phyloP scores from a whole-genome alignment of 2,888 invertebrate genomes.

The Apotomis turbidana region DNA sequence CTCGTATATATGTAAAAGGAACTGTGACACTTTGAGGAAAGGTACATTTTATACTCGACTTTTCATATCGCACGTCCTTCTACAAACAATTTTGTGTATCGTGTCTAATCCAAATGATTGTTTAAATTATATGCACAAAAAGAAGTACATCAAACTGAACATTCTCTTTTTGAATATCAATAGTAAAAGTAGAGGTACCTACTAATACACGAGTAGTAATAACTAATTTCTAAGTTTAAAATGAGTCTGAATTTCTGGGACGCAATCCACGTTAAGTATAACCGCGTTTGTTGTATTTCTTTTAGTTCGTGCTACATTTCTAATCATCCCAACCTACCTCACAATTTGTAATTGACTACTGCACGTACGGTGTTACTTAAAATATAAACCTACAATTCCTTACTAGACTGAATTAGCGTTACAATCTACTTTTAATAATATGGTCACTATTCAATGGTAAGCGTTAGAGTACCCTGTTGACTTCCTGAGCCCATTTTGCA shows the following conservation, averaged over 20 bases:
- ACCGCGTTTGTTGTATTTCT: conserved; percentile 12
- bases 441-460: conserved; percentile 67
- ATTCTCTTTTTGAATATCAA: background rate
- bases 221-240: conserved; percentile 19
- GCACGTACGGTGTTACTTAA: conserved; percentile 67
- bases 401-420: conserved; percentile 80
- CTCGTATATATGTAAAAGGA: no score
- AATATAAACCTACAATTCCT: conserved; percentile 68
- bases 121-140: no score
- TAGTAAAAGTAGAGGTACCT: background rate
- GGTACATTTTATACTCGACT: no score
- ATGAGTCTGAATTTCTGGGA: conserved; percentile 19
- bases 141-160: conserved; percentile 7
- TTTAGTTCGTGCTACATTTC: conserved; percentile 39
- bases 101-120: no score
- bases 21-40: no score
- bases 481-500: background rate
- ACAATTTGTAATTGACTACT: conserved; percentile 59
- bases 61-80: no score
- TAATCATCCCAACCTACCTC: conserved; percentile 61
- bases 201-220: no score
- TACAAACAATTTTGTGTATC: no score
- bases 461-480: conserved; percentile 10
- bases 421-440: conserved; percentile 66
- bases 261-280: conserved; percentile 3